Evolutionary conservation across 2,888 invertebrate genomes (phyloP), one percentile per base, ranked within the genome.

Genomic region (Sarcophaga variegata): DNA sequence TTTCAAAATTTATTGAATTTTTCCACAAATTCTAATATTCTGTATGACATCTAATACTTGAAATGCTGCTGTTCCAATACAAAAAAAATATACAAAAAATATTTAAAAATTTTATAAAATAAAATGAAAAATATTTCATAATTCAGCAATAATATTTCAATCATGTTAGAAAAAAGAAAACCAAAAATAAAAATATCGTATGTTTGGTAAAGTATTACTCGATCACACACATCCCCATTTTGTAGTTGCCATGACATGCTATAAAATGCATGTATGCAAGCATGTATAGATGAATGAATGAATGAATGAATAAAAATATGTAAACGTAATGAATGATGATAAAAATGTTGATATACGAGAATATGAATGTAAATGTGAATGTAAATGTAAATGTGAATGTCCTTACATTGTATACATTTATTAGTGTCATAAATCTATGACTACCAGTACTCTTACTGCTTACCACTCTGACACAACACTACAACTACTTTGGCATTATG

Each of bases 351-450:
- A 75, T 85, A 11, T 74, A 80, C 70, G 66, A 76, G 67, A 81
- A 87, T 84, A 62, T 79, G 60, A 69, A 70, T 81, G 81, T 87
- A 17, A 17, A 80, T 75, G 64, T 76, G 67, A 75, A 87, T 84
- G 81, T 87, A 37, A 37, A 37, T 37, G 64, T 76, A 69, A 81
- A 87, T 84, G 59, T 79, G 60, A 69, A 74, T 87, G 78, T 87
- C 84, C 81, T 81, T 62, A 49, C 79, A 59, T 83, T 83, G 80
- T 59, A 76, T 76, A 79, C 84, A 79, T 87, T 87, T 87, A 87
- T 87, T 87, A 84, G 75, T 75, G 63, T 79, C 78, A 87, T 87
- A 87, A 87, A 87, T 84, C 84, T 79, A 79, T 71, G 79, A 84
- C 81, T 63, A 49, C 20, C 17, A 67, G n/a, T 70, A 49, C 79